Percentiles rank a stretch among this genome's conserved stretches.
Conservation (phyloP, 2,113 vertebrate genomes). For the Engystomops pustulosus region DNA sequence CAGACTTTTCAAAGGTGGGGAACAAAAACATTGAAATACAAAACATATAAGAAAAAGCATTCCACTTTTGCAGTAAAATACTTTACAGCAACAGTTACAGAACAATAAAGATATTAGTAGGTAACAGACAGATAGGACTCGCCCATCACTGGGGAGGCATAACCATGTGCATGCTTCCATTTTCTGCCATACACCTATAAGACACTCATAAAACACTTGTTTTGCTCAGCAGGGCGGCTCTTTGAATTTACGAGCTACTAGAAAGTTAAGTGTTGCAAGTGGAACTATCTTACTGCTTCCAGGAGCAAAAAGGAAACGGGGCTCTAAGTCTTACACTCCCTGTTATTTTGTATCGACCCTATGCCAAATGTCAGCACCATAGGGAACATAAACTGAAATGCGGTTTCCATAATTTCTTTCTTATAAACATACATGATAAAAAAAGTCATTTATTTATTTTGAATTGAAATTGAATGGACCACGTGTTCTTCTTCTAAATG, state of each 20-base stretch:
- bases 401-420: background rate
- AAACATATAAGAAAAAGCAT: background rate
- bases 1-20: too few relatives aligned
- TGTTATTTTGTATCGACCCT: background rate
- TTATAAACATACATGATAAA: background rate
- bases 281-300: conserved; percentile 46
- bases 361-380: conserved; percentile 11
- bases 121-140: conserved; percentile 26
- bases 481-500: background rate
- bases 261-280: conserved; percentile 26
- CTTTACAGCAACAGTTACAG: background rate
- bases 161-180: conserved; percentile 14
- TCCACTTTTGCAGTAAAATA: background rate
- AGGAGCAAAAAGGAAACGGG: conserved; percentile 30
- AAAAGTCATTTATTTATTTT: too few relatives aligned
- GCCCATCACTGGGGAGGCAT: conserved; percentile 31
- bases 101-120: conserved; percentile 9
- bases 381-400: background rate
- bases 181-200: conserved; percentile 45
- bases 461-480: background rate
- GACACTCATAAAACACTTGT: conserved; percentile 44
- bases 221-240: conserved; percentile 40
- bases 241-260: conserved; percentile 40
- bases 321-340: conserved; percentile 20
- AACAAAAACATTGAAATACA: too few relatives aligned